Evolutionary conservation across 64 coral and sea anemone genomes (phyloP), one percentile per base, ranked within the genome.

Genomic region (Cladopsammia gracilis): DNA sequence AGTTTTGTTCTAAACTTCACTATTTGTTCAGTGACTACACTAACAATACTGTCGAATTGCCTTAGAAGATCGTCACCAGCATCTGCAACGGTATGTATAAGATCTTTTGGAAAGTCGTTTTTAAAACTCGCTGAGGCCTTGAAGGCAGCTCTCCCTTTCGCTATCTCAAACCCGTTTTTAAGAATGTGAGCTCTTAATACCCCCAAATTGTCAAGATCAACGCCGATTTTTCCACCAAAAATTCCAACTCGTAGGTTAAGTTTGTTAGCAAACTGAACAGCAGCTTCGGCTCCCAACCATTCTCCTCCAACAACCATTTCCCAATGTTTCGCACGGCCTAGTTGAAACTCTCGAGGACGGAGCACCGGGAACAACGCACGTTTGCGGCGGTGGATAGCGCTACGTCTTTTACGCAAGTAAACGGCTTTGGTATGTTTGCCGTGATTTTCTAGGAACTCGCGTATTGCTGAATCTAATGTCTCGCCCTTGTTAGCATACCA

Each of bases 91-190:
- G 86, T 57, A 12, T 98, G 93, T 16, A 98, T 98, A 23, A 98
- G 90, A 45, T 98, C 96, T 64, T 98, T 98, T 13, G 96, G 96
- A 47, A 98, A 95, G 73, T 98, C 96, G 48, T 98, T 98, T 71
- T 98, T 98, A 49, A 95, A 98, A 71, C 96, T 95, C 13, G 93
- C 96, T 3, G 96, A 87, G 19, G 92, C 93, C 70, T 93, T 98
- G 56, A 98, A 98, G 19, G 96, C 96, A 9, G 96, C 96, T 79
- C 93, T 98, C 16, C 96, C 96, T 3, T 82, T 87, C 26, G 92
- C 71, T 25, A 98, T 75, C 16, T 98, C 89, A 89, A 95, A 98
- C 5, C 84, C 56, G 85, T 86, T 95, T 20, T 89, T 92, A 24
- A 98, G 26, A 58, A 98, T 79, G 19, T 95, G 71, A 68, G 93